Base-by-base conservation (phyloP, 2,888 invertebrate genomes). In the Cryptus armator region DNA sequence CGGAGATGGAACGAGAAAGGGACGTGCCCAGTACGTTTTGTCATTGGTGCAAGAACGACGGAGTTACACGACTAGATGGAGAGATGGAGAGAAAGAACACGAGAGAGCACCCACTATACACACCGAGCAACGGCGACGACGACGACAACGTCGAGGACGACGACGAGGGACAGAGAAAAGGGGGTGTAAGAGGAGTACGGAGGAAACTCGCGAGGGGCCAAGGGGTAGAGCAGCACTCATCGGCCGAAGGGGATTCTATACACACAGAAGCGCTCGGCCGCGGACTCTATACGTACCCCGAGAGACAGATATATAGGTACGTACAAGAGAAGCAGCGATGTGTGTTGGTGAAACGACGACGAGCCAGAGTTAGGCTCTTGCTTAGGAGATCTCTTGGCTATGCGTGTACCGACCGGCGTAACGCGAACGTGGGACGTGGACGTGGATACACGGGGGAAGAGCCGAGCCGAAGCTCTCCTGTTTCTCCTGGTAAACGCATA, bases 211-310 rank as follows among this genome's bases (percentile, higher is more conserved):
- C 81, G 74, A 87, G 76, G 87, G 83, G 83, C 66, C 81, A 86
- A 85, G 86, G 90, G 90, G 89, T 90, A 89, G 89, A 89, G 89
- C 88, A 86, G 89, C 88, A 88, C 92, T 90, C 90, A 90, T 90
- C 90, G 91, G 89, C 90, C 90, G 88, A 91, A 91, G 92, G 91
- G 92, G 90, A 90, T 91, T 91, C 90, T 76, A 76, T 56, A 51
- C 64, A 59, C 68, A 62, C 64, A 64, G 29, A 62, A 16, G 56
- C n/a, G 29, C 29, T 32, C 19, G 29, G 14, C 10, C 62, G n/a
- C 12, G 37, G 37, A 37, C 37, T 37, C 37, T 9, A 37, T 37
- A 37, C 37, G 37, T 37, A 37, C 37, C 19, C 37, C 19, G 51
- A 51, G 51, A 51, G 51, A 51, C n/a, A 51, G 51, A 51, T 14